These are phyloP conservation scores for Meteorus sp. DNA, from an alignment of 1,140 invertebrate species.

Conservation along the genomic window DNA sequence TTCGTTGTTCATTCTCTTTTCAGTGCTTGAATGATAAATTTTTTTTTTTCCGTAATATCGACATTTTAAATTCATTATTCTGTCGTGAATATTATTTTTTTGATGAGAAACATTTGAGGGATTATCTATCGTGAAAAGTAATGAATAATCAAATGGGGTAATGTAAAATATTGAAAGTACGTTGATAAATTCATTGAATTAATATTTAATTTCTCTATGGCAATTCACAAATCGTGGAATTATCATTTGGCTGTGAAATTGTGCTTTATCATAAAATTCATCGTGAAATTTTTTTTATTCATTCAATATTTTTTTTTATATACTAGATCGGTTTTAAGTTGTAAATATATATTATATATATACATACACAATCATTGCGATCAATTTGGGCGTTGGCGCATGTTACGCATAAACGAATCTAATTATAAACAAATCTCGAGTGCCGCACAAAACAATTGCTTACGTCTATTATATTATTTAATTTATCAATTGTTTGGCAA, in stretches of 20 bases:
- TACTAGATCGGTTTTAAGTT: too few species aligned
- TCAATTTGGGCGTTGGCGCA: constrained; percentile 8
- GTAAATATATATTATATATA: neutral
- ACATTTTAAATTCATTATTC: too few species aligned
- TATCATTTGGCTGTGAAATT: constrained; percentile 25
- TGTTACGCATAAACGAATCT: constrained; percentile 9
- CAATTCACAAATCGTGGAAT: constrained; percentile 8
- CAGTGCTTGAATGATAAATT: too few species aligned
- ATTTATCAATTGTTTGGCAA: constrained; percentile 1
- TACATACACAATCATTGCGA: neutral
- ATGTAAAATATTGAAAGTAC: constrained; percentile 28
- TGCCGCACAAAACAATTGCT: constrained; percentile 5
- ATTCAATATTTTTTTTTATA: neutral
- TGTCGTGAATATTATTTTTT: too few species aligned
- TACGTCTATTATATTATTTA: constrained; percentile 18
- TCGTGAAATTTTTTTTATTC: neutral
- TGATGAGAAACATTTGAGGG: too few species aligned
- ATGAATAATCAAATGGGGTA: too few species aligned
- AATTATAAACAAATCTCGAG: constrained; percentile 6
- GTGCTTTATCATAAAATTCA: constrained; percentile 18
- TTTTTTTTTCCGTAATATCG: too few species aligned
- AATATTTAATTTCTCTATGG: constrained; percentile 19
- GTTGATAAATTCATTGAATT: constrained; percentile 31
- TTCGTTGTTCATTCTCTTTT: too few species aligned
- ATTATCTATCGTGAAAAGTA: too few species aligned